Evolutionary conservation across 2,113 vertebrate species (phyloP).

Genomic region (Herpetotheres cachinnans): DNA sequence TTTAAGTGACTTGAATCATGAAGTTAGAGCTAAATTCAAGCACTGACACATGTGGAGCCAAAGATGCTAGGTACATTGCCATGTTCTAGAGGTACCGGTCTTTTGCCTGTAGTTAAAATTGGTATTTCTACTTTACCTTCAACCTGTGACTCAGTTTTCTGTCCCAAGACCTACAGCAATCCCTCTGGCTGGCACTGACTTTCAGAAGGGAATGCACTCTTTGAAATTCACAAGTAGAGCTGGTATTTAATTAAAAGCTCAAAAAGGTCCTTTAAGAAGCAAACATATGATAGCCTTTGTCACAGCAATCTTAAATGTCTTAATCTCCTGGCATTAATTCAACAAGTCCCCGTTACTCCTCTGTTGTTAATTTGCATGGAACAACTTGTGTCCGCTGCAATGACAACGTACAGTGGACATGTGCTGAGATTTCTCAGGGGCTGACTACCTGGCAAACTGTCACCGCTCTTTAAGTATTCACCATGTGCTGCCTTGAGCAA

Average conservation of each 20-base stretch:
- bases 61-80: fast-evolving
- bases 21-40: neutral
- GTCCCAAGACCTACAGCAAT: neutral
- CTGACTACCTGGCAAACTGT: neutral
- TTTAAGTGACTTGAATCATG: neutral
- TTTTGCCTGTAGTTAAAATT: neutral
- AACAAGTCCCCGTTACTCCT: neutral
- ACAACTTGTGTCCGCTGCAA: neutral
- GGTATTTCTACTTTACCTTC: neutral
- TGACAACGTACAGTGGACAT: neutral
- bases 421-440: neutral
- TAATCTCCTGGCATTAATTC: neutral
- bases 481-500: neutral
- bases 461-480: neutral
- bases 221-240: neutral
- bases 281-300: neutral
- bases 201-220: neutral
- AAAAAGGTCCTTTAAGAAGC: neutral
- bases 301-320: neutral
- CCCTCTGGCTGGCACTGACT: neutral
- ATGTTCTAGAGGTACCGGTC: neutral
- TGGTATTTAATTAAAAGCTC: neutral
- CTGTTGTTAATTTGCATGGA: neutral
- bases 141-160: neutral
- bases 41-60: neutral